Evolutionary conservation across 1,140 invertebrate genomes (phyloP), one percentile per base, ranked within the genome.

Genomic region (Drosophila orena): DNA sequence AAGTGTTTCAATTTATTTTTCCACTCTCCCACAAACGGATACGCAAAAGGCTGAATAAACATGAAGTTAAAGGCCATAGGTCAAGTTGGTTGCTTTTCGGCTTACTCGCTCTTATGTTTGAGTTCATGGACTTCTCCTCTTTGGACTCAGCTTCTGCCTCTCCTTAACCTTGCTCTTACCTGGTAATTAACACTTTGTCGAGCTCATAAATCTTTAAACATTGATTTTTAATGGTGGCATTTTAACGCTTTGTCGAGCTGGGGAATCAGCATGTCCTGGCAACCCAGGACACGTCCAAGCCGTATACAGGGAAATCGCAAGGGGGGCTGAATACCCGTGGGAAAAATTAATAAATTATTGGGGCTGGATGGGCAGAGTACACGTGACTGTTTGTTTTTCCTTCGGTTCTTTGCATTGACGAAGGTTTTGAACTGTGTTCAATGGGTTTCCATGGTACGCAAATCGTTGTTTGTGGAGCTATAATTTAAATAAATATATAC

Each of bases 161-260:
- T 35, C 12, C 38, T 27, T 61, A 60, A 30, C 64, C 58, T 64
- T 44, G 53, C 44, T 62, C 49, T 68, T 49, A 56, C 47, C 59
- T 72, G 66, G 83, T 88, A 88, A 88, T 88, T 88, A 81, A 86
- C 83, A 88, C 83, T 86, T 86, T 81, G 81, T 86, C 80, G 72
- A 81, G 75, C 83, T 68, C 75, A 88, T 88, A 88, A 86, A 88
- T 88, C 83, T 79, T 88, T 86, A 88, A 86, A 62, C 78, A 88
- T 88, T 88, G 83, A 88, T 88, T 88, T 88, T 88, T 86, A 88
- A 88, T 88, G 81, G 73, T 77, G 80, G 80, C 70, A 84, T 79
- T 83, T 83, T 83, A 78, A 83, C 74, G 79, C 79, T 77, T 83
- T 74, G 61, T 35, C 62, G 79, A 77, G 56, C 79, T 69, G 34